A percentile compares a stretch with the other conserved stretches of the same genome.
Evolutionary conservation across 2,797 vertebrate genomes (phyloP).

Genomic region (Decapterus maruadsi): DNA sequence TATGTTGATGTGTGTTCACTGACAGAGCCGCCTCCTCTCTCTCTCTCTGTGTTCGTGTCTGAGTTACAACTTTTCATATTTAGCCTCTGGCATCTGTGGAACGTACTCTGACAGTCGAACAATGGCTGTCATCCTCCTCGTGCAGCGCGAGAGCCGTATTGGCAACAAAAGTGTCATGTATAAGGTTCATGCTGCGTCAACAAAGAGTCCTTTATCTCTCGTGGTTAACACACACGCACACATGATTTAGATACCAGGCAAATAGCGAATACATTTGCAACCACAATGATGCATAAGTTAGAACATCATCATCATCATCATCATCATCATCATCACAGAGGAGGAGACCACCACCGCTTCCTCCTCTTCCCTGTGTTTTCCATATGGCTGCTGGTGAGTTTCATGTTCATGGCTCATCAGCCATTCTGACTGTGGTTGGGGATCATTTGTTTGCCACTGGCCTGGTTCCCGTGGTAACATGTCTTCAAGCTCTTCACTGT

Average conservation of each 20-base stretch:
- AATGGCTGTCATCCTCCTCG: conserved; percentile 22
- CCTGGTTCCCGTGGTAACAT: conserved; percentile 73
- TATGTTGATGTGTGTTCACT: too few relatives aligned
- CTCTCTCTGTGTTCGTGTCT: conserved; percentile 12
- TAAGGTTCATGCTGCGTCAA: conserved; percentile 26
- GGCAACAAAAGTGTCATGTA: conserved; percentile 36
- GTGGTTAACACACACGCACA: neutral
- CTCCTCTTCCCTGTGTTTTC: conserved; percentile 47
- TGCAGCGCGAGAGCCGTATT: conserved; percentile 19
- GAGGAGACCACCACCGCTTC: neutral
- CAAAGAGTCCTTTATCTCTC: conserved; percentile 54
- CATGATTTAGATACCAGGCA: conserved; percentile 4
- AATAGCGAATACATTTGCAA: conserved; percentile 50
- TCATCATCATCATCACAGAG: neutral
- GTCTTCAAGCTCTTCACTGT: conserved; percentile 35
- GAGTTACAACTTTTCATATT: conserved; percentile 38
- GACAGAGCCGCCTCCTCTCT: too few relatives aligned
- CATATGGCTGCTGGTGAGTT: conserved; percentile 64
- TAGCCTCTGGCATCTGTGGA: conserved; percentile 41
- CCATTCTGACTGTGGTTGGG: conserved; percentile 58
- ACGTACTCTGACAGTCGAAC: conserved; percentile 11
- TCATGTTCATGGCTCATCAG: conserved; percentile 66
- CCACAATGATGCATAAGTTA: conserved; percentile 50
- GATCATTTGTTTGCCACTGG: conserved; percentile 74
- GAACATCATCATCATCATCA: conserved; percentile 28